phyloP scores from a whole-genome alignment of 2,888 invertebrate species.

The Tetropium fuscum region DNA sequence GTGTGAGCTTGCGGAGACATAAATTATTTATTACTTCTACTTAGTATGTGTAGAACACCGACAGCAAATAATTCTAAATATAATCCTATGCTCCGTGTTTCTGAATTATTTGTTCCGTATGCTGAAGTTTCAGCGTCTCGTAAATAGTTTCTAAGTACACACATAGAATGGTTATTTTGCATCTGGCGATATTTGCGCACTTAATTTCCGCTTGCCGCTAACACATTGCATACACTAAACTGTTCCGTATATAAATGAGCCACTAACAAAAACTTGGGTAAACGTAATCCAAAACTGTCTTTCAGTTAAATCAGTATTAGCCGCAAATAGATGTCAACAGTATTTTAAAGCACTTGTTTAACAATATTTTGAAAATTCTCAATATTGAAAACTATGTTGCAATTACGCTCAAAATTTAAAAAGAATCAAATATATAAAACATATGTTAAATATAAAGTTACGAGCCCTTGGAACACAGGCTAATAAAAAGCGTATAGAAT shows the following conservation, averaged over 20 bases:
- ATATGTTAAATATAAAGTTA: no score
- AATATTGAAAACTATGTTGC: no score
- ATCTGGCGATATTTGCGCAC: slow-evolving; percentile 52
- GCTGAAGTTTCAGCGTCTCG: slow-evolving; percentile 49
- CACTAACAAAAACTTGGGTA: slow-evolving; percentile 25
- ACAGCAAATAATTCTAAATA: slow-evolving; percentile 50
- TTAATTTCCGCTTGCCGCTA: slow-evolving; percentile 55
- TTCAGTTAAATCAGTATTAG: slow-evolving; percentile 11
- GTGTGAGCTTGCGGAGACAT: slow-evolving; percentile 36
- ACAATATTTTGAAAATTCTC: no score
- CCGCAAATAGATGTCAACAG: no score
- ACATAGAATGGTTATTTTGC: slow-evolving; percentile 51
- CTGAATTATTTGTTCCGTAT: slow-evolving; percentile 54
- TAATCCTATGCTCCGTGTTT: slow-evolving; percentile 44
- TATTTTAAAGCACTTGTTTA: no score
- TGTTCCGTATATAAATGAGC: slow-evolving; percentile 56
- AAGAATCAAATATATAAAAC: no score
- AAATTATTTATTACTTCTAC: slow-evolving; percentile 45
- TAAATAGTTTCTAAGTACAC: slow-evolving; percentile 52
- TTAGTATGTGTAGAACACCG: slow-evolving; percentile 50
- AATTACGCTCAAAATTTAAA: no score
- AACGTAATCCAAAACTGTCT: slow-evolving; percentile 15
- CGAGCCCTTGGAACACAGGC: no score
- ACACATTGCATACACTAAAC: slow-evolving; percentile 51
- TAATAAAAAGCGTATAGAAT: no score